Percentiles rank a stretch among this genome's conserved stretches.
phyloP scores from a whole-genome alignment of 2,888 invertebrate genomes.

The Eulithis testata region DNA sequence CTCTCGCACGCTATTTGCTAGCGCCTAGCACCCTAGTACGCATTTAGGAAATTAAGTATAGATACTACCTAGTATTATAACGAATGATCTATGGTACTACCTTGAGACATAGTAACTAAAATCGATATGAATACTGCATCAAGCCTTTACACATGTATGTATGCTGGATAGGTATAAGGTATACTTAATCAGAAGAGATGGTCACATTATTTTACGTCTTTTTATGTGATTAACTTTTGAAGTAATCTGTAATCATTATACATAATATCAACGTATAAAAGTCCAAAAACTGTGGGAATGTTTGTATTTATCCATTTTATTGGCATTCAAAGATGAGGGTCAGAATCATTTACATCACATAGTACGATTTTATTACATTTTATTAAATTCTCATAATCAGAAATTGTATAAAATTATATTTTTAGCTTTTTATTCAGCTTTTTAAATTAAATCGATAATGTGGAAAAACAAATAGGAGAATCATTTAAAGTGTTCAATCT shows the following conservation, averaged over 20 bases:
- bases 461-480: constrained; percentile 26
- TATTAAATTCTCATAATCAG: constrained; percentile 32
- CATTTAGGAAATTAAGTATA: constrained; percentile 10
- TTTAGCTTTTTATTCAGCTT: constrained; percentile 25
- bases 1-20: constrained; percentile 52
- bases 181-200: constrained; percentile 23
- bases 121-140: no score
- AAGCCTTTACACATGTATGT: no score
- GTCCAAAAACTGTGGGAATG: constrained; percentile 63
- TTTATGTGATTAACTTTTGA: constrained; percentile 46
- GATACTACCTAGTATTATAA: no score
- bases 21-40: constrained; percentile 16
- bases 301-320: constrained; percentile 62
- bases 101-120: no score
- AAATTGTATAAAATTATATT: constrained; percentile 30
- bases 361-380: constrained; percentile 50
- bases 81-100: no score
- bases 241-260: constrained; percentile 46
- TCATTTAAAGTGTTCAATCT: constrained; percentile 24
- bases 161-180: no score
- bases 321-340: constrained; percentile 53
- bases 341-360: constrained; percentile 60
- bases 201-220: constrained; percentile 37
- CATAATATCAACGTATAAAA: constrained; percentile 51
- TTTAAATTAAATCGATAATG: constrained; percentile 26